Evolutionary conservation across 1,140 invertebrate genomes (phyloP), one percentile per base, ranked within the genome.

Genomic region (silkworm (Bombyx mori)): DNA sequence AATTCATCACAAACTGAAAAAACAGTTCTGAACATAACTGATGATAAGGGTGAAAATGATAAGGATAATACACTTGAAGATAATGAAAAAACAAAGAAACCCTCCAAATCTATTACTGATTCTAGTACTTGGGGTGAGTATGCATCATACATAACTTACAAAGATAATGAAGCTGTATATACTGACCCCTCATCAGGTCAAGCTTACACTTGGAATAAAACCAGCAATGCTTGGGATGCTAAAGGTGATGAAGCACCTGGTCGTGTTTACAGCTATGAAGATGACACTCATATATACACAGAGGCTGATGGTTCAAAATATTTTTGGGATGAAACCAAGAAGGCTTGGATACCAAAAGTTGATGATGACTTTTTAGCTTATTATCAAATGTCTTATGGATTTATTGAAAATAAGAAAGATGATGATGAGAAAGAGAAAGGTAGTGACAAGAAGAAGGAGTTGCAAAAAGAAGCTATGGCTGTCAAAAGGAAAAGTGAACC

Each of bases 301-400:
- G 97, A 98, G 85, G 88, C 92, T 60, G 97, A 99, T 91, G 96
- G 96, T 4, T 93, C 93, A 7, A 92, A 94, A 56, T 98, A 93
- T 83, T 93, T 98, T 77, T 99, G 96, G 96, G 97, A 99, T 88
- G 89, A 89, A 53, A 90, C 92, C 44, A 98, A 96, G 82, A 94
- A 92, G 70, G 97, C 97, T 6, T 99, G 97, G 96, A 97, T 99
- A 90, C 97, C 97, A 22, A 98, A 98, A 91, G 92, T 99, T 58
- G 96, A 99, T 89, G 96, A 98, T 74, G 96, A 99, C 68, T 99
- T 99, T 75, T 92, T 99, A 83, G 98, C 97, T 1, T 90, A 90
- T 54, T 99, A 99, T 89, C 97, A 99, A 88, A 94, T 99, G 91
- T 97, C 91, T 79, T 99, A 99, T 89, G 97, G 97, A 6, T 95